Percentiles rank a stretch among this genome's conserved stretches.
Evolutionary conservation across 2,797 vertebrate species (phyloP).

Genomic region (Sebastes minor): DNA sequence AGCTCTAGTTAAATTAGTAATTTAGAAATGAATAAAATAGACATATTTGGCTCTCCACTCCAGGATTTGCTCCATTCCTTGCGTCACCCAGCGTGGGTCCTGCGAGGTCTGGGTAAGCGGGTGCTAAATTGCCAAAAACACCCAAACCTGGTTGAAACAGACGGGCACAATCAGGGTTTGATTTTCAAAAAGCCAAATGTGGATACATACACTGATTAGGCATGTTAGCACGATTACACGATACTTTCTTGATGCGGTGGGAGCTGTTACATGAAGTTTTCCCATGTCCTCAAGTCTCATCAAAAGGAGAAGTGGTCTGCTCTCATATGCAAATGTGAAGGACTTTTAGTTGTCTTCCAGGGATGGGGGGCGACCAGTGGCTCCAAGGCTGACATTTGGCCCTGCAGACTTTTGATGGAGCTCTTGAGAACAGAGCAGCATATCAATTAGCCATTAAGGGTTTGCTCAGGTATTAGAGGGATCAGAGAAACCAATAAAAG

Average conservation of each 20-base stretch:
- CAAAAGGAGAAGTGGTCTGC: conserved; percentile 31
- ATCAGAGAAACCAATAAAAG: conserved; percentile 77
- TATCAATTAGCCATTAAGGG: conserved; percentile 82
- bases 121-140: conserved; percentile 58
- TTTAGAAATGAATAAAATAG: conserved; percentile 68
- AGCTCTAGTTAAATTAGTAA: conserved; percentile 64
- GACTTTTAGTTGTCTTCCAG: conserved; percentile 36
- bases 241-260: conserved; percentile 6
- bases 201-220: conserved; percentile 38
- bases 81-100: neutral
- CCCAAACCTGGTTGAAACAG: conserved; percentile 63
- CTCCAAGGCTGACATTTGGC: conserved; percentile 69
- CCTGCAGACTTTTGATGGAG: conserved; percentile 66
- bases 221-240: neutral
- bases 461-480: conserved; percentile 78
- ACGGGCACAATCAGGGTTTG: conserved; percentile 65
- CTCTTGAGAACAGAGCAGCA: conserved; percentile 71
- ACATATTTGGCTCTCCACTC: conserved; percentile 15
- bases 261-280: conserved; percentile 26
- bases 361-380: conserved; percentile 13
- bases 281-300: conserved; percentile 35
- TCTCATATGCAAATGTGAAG: conserved; percentile 47
- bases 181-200: conserved; percentile 57
- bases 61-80: neutral
- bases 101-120: conserved; percentile 36